These are phyloP conservation scores for Syngnathus rostellatus DNA, from an alignment of 2,797 vertebrate genomes.

Conservation along the genomic window DNA sequence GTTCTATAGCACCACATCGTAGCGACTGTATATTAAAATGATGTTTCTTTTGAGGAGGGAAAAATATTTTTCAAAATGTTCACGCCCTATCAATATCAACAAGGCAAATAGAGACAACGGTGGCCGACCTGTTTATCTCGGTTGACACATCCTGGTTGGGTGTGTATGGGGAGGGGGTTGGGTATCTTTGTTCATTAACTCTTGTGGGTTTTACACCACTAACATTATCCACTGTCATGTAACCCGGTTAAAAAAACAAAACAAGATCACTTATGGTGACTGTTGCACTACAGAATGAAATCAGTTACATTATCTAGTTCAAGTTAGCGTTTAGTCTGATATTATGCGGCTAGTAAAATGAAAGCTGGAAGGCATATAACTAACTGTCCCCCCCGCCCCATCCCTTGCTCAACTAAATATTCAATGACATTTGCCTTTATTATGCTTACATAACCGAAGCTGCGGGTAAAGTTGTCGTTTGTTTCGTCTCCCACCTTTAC, in stretches of 20 bases:
- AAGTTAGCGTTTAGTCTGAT: background rate
- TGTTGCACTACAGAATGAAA: background rate
- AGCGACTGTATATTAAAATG: too few relatives aligned
- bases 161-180: slow-evolving; percentile 7
- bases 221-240: background rate
- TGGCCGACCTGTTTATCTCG: slow-evolving; percentile 26
- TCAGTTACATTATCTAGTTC: background rate
- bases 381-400: background rate
- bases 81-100: background rate
- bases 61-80: too few relatives aligned
- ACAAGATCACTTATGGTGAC: background rate
- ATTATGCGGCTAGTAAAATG: background rate
- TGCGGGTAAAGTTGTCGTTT: background rate
- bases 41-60: too few relatives aligned
- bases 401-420: background rate
- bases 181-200: slow-evolving; percentile 18
- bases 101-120: background rate
- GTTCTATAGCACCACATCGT: too few relatives aligned
- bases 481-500: background rate
- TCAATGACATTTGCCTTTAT: slow-evolving; percentile 3
- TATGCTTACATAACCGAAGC: background rate
- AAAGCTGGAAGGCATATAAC: background rate
- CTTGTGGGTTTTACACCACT: too few relatives aligned
- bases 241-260: too few relatives aligned
- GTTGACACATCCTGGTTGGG: slow-evolving; percentile 20